Conservation (phyloP, 2,888 invertebrate species). For the Acrobasis suavella region DNA sequence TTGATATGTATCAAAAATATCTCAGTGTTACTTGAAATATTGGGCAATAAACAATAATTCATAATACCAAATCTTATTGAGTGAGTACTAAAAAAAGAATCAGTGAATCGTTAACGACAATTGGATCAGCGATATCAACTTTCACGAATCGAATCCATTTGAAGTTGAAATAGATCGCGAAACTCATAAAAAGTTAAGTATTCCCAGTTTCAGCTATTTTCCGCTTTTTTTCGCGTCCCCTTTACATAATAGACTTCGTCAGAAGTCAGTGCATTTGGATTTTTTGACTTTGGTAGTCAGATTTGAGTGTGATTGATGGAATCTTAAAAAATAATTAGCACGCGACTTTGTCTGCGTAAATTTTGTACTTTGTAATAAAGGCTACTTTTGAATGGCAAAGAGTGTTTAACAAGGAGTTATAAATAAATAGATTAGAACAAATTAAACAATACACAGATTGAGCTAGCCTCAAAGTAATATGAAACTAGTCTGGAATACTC, state of each 20-base stretch:
- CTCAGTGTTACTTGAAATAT: too few species aligned
- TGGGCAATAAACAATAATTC: background rate
- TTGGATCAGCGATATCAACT: constrained; percentile 22
- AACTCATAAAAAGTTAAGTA: constrained; percentile 22
- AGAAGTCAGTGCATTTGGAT: background rate
- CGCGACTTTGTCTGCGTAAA: too few species aligned
- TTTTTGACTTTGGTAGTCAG: background rate
- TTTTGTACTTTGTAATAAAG: too few species aligned
- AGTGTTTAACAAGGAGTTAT: too few species aligned
- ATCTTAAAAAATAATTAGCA: background rate
- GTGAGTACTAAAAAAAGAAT: constrained; percentile 18
- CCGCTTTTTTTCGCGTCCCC: constrained; percentile 21
- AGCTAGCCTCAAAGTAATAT: too few species aligned
- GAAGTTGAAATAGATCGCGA: constrained; percentile 22
- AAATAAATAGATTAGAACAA: too few species aligned
- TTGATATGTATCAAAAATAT: too few species aligned
- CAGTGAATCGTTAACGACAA: constrained; percentile 21
- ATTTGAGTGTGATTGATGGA: too few species aligned
- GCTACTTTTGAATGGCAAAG: too few species aligned
- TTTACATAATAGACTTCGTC: constrained; percentile 17
- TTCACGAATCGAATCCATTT: constrained; percentile 19
- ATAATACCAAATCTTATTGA: constrained; percentile 3
- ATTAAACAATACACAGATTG: too few species aligned
- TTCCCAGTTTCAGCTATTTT: constrained; percentile 22
- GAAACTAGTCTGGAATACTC: too few species aligned